Conservation (phyloP, 1,140 invertebrate species). For the Drosophila pallidifrons region DNA sequence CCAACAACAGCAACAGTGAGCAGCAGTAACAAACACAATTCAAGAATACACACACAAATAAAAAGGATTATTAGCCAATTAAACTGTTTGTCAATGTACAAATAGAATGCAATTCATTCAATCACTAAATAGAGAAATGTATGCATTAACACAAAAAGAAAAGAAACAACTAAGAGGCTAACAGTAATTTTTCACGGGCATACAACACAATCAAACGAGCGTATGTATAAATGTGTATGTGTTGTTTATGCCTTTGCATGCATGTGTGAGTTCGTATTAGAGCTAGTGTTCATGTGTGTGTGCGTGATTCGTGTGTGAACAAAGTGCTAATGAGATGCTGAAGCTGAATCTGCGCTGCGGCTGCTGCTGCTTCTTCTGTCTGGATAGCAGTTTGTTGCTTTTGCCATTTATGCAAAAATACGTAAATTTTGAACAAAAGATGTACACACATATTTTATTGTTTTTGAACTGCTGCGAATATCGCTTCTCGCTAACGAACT, state of each 20-base stretch:
- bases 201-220: conserved; percentile 41
- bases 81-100: conserved; percentile 58
- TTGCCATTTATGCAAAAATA: conserved; percentile 79
- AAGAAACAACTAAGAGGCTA: conserved; percentile 47
- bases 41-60: conserved; percentile 34
- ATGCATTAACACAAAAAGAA: not conserved
- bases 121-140: conserved; percentile 50
- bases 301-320: conserved; percentile 33
- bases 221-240: conserved; percentile 25
- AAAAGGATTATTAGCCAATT: conserved; percentile 76
- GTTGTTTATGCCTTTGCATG: conserved; percentile 34
- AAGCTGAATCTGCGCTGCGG: conserved; percentile 42
- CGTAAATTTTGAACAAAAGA: conserved; percentile 63
- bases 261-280: conserved; percentile 15
- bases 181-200: conserved; percentile 80
- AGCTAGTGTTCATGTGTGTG: conserved; percentile 9
- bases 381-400: conserved; percentile 67
- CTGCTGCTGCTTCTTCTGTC: conserved; percentile 47
- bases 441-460: conserved; percentile 60
- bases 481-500: conserved; percentile 45
- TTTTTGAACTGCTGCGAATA: conserved; percentile 56
- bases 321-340: conserved; percentile 81
- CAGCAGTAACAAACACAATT: conserved; percentile 49
- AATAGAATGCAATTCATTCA: conserved; percentile 72
- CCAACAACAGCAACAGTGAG: conserved; percentile 65